Evolutionary conservation across 2,113 vertebrate genomes (phyloP).

Genomic region (Brachyhypopomus occidentalis): DNA sequence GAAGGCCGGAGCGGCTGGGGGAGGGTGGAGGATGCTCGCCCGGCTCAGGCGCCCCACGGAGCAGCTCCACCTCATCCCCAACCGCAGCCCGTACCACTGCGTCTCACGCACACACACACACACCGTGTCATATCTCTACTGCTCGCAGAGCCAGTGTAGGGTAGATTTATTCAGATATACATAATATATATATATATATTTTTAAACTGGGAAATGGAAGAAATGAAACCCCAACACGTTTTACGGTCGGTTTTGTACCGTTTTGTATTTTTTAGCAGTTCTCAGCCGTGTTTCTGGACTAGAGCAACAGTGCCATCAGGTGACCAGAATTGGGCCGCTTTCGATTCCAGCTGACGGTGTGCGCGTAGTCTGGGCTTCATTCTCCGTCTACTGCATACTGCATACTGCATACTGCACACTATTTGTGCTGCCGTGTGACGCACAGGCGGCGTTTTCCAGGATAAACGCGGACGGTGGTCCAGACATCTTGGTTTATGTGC

Average conservation of each 20-base stretch:
- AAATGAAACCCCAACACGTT: not conserved
- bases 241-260: not conserved
- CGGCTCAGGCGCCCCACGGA: not conserved
- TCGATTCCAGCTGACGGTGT: not conserved
- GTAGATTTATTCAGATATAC: not conserved
- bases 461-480: not conserved
- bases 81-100: not conserved
- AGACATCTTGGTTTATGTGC: not conserved
- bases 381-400: not conserved
- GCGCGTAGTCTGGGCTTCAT: not conserved
- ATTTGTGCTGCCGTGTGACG: no score
- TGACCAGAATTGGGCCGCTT: not conserved
- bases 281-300: not conserved
- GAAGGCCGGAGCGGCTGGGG: not conserved
- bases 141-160: not conserved
- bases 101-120: constrained; percentile 2
- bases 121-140: not conserved
- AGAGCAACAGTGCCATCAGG: no score
- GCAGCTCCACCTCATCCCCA: not conserved
- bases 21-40: not conserved
- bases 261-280: constrained; percentile 3
- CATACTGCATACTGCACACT: not conserved
- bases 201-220: not conserved
- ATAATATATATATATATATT: not conserved
- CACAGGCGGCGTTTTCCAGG: not conserved